These are phyloP conservation scores for Caenorhabditis doughertyi DNA, from an alignment of 2,888 invertebrate species.

Conservation along the genomic window DNA sequence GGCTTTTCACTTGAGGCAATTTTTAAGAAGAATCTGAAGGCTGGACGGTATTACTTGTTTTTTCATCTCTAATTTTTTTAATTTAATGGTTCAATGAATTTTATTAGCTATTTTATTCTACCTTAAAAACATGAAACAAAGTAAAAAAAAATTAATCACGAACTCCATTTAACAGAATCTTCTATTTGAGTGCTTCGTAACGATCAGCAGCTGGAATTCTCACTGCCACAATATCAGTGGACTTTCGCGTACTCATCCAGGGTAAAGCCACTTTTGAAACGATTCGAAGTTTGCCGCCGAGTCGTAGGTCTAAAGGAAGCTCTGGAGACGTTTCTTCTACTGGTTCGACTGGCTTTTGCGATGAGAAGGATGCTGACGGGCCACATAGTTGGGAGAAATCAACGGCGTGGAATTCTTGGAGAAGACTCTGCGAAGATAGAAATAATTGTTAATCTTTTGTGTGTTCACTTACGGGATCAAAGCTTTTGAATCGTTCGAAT, in stretches of 20 bases:
- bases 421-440: constrained; percentile 32
- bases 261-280: constrained; percentile 56
- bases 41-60: no score
- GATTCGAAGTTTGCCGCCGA: constrained; percentile 65
- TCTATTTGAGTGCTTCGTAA: constrained; percentile 64
- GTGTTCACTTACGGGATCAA: constrained; percentile 42
- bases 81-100: no score
- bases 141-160: no score
- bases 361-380: not conserved
- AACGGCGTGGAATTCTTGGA: constrained; percentile 47
- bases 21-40: no score
- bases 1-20: no score
- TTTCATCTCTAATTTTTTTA: no score
- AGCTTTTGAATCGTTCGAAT: constrained; percentile 47
- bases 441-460: no score
- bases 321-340: not conserved
- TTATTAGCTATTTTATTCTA: no score
- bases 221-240: constrained; percentile 65
- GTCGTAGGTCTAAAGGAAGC: constrained; percentile 64
- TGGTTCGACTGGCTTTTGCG: not conserved
- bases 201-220: constrained; percentile 64
- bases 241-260: constrained; percentile 65
- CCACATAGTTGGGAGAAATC: constrained; percentile 51
- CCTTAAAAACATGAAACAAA: no score
- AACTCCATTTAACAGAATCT: no score